Conservation (phyloP, 2,888 invertebrate species). For the Cheilosia soror region DNA sequence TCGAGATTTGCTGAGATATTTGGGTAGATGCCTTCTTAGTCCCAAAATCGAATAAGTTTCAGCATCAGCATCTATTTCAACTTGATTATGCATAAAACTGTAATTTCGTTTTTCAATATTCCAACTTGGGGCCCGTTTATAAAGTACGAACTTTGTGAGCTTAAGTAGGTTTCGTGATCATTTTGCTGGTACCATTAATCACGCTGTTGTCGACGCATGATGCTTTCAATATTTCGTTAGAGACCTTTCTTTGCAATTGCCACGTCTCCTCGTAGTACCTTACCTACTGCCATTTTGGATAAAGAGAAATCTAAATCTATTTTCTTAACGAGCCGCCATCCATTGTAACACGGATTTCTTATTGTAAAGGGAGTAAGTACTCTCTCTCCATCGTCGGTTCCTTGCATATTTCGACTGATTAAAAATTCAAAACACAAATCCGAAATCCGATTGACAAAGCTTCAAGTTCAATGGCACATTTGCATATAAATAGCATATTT, state of each 20-base stretch:
- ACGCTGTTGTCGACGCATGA: conserved; percentile 21
- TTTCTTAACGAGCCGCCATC: conserved; percentile 18
- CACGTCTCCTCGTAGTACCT: conserved; percentile 21
- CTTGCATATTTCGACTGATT: conserved; percentile 12
- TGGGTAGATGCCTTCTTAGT: not conserved
- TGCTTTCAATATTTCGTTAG: conserved; percentile 14
- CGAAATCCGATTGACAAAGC: conserved; percentile 18
- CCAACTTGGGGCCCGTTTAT: not conserved
- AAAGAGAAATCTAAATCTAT: conserved; percentile 1
- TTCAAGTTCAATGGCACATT: not conserved
- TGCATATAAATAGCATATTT: not conserved
- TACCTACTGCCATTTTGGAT: conserved; percentile 32
- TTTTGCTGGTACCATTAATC: conserved; percentile 36
- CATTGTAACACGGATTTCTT: not conserved
- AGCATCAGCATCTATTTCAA: not conserved
- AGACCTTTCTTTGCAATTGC: conserved; percentile 23
- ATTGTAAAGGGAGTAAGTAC: not conserved
- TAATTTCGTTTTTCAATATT: not conserved
- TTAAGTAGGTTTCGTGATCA: not conserved
- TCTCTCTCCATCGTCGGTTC: too few species aligned
- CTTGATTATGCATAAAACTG: not conserved
- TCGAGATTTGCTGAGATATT: not conserved
- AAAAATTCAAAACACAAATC: conserved; percentile 46
- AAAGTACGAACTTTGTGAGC: not conserved
- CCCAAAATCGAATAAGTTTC: not conserved